These are phyloP conservation scores for Drymodes brunneopygia DNA, from an alignment of 2,113 vertebrate species.

Conservation along the genomic window DNA sequence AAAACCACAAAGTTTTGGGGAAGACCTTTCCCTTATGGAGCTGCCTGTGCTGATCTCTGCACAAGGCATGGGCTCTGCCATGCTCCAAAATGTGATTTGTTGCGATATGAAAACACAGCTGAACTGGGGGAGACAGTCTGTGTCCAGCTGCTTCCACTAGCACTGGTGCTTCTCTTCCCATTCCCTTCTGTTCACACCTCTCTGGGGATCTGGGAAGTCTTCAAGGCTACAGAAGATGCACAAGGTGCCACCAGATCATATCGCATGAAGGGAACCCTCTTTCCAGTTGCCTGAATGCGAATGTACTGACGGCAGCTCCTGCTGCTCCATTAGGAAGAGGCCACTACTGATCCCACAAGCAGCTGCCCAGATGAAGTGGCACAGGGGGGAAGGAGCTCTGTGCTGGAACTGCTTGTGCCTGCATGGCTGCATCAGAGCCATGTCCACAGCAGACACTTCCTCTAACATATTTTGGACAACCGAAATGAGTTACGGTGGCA, in stretches of 20 bases:
- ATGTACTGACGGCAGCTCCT: neutral
- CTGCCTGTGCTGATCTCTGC: neutral
- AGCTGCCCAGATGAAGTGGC: neutral
- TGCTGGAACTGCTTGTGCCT: neutral
- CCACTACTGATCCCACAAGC: neutral
- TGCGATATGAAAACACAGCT: neutral
- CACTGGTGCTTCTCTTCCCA: neutral
- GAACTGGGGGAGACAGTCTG: neutral
- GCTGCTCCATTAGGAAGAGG: neutral
- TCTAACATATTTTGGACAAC: neutral
- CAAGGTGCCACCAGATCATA: neutral
- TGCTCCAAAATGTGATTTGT: neutral
- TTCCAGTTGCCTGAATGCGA: neutral
- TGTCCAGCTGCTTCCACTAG: neutral
- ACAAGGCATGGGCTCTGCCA: neutral
- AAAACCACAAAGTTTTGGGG: neutral
- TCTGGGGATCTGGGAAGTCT: neutral
- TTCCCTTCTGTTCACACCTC: neutral
- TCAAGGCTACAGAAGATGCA: neutral
- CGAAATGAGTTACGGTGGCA: neutral
- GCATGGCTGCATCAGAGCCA: rapidly evolving
- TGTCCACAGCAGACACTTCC: neutral
- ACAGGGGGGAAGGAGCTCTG: neutral
- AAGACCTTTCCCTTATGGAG: neutral
- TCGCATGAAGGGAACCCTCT: neutral